Conservation (phyloP, 2,888 invertebrate species). For the Mesochorus sp. region DNA sequence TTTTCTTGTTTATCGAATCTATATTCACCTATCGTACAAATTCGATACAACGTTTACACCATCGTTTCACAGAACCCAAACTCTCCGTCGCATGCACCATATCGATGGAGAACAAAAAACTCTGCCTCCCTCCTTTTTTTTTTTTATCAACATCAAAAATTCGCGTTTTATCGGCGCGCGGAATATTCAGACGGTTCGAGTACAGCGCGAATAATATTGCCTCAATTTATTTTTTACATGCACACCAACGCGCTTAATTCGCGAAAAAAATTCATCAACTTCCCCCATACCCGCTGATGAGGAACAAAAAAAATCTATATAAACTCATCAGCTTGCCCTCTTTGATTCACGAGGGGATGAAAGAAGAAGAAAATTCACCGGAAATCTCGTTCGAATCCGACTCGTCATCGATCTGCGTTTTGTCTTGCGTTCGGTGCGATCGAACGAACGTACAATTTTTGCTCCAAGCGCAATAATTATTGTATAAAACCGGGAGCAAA, state of each 20-base stretch:
- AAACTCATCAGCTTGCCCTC: not conserved
- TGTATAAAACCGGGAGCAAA: too few relatives aligned
- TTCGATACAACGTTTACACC: conserved; percentile 67
- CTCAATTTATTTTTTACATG: not conserved
- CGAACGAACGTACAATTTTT: not conserved
- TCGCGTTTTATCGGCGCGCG: not conserved
- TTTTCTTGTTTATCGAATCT: conserved; percentile 65
- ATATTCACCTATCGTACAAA: conserved; percentile 76
- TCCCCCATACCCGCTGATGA: not conserved
- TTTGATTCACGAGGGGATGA: not conserved
- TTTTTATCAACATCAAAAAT: not conserved
- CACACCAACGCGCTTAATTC: not conserved
- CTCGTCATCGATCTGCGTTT: too few relatives aligned
- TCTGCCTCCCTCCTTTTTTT: not conserved
- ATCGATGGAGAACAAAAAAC: not conserved
- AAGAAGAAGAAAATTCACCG: not conserved
- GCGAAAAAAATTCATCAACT: not conserved
- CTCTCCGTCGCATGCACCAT: conserved; percentile 19
- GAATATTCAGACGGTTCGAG: not conserved
- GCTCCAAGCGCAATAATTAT: too few relatives aligned
- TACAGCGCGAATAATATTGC: not conserved
- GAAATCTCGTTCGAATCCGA: not conserved
- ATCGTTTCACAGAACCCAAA: conserved; percentile 21
- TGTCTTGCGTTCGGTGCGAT: not conserved
- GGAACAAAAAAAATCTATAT: not conserved